Evolutionary conservation across 2,113 vertebrate genomes (phyloP).

Genomic region (Oreochromis niloticus): DNA sequence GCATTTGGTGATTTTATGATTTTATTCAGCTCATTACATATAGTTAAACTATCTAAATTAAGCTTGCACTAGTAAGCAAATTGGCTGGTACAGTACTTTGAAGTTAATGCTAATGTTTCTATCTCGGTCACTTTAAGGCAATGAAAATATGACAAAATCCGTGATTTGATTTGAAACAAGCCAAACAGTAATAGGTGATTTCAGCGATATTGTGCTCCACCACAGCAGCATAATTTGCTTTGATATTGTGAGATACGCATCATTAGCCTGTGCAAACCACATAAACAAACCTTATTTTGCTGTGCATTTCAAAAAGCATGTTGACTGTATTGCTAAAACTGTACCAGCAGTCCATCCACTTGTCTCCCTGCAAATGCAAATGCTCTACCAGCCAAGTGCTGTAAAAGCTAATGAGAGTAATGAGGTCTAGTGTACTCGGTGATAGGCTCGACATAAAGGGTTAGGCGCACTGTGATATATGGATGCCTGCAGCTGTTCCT

Average conservation of each 20-base stretch:
- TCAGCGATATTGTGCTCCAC: background rate
- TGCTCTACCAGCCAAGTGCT: slow-evolving; percentile 49
- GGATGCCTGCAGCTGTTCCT: slow-evolving; percentile 56
- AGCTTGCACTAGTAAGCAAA: background rate
- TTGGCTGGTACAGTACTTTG: slow-evolving; percentile 1
- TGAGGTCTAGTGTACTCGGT: slow-evolving; percentile 49
- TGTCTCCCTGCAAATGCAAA: slow-evolving; percentile 45
- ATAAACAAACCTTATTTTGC: slow-evolving; percentile 7
- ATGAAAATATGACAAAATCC: background rate
- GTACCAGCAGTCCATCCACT: slow-evolving; percentile 9
- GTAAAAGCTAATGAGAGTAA: slow-evolving; percentile 68
- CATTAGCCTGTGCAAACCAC: background rate
- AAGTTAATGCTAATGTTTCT: slow-evolving; percentile 1
- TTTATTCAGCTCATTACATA: background rate
- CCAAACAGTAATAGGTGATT: background rate
- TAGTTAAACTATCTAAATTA: background rate
- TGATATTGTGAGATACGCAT: background rate
- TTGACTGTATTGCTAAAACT: background rate
- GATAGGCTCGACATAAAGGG: slow-evolving; percentile 56
- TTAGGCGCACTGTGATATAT: slow-evolving; percentile 48
- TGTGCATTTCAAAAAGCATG: background rate
- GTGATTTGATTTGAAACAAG: background rate
- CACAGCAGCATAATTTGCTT: background rate
- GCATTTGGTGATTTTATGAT: background rate
- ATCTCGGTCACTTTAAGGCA: background rate